Evolutionary conservation across 2,113 vertebrate species (phyloP), one percentile per base, ranked within the genome.

Genomic region (Mustelus asterias): DNA sequence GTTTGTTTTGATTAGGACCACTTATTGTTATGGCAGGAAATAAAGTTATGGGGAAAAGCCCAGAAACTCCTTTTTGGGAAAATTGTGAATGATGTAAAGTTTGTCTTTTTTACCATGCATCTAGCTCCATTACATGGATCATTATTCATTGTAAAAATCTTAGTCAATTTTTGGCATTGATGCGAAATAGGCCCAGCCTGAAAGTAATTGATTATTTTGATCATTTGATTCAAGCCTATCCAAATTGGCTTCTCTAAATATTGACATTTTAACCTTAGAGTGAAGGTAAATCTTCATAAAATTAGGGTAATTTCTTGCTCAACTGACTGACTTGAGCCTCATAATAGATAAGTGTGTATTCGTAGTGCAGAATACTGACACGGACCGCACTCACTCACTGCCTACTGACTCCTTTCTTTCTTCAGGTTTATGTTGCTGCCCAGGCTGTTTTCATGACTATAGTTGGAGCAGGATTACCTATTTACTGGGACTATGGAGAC

Each of bases 341-440:
- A 48, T 48, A 37, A 16, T 14, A 65, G 89, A 37, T 65, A 60
- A n/a, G 18, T 90, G 29, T 92, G 13, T 37, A 33, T 93, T 93
- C 54, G 2, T 65, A 65, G 13, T 58, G 24, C 26, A 29, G 9
- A 58, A 26, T 11, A 16, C 54, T 33, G 26, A 90, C 26, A 58
- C 3, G 58, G 29, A 13, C 58, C 6, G 18, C 18, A n/a, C 60
- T 65, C 58, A 92, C 16, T 92, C 29, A 10, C 5, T 90, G 9
- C 58, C 2, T 13, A 44, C 22, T 93, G 96, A 69, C 67, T 94
- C 2, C 11, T 96, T 54, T 97, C 90, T 96, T 80, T 20, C 96
- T 96, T 2, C 96, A 98, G 98, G 97, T 98, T 8, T 98, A 98
- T 0, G 97, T 98, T 96, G 98, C 98, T 96, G 98, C 97, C 0